Conservation (phyloP, 1,140 invertebrate species). For the Atta colombica region DNA sequence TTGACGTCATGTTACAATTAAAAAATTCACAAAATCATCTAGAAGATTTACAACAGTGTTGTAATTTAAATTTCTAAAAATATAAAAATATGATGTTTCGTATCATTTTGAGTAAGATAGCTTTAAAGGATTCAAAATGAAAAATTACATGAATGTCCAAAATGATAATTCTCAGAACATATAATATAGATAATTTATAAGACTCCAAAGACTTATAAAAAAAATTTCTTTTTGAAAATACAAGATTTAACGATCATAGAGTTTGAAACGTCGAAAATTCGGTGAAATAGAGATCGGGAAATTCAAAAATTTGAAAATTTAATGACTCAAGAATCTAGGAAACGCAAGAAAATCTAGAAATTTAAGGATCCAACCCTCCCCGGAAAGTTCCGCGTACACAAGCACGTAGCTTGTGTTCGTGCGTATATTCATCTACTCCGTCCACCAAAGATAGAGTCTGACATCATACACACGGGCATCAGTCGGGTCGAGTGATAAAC, state of each 20-base stretch:
- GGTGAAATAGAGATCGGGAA: background rate
- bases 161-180: background rate
- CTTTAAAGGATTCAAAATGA: background rate
- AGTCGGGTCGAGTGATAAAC: slow-evolving; percentile 75
- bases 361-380: background rate
- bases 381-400: background rate
- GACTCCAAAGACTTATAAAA: background rate
- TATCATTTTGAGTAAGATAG: background rate
- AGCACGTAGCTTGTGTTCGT: slow-evolving; percentile 17
- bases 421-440: slow-evolving; percentile 76
- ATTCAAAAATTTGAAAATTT: background rate
- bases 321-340: background rate
- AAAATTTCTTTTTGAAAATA: background rate
- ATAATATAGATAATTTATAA: background rate
- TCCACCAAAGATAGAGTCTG: slow-evolving; percentile 79
- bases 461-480: slow-evolving; percentile 78
- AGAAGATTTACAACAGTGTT: background rate
- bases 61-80: background rate
- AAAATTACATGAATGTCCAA: background rate
- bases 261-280: background rate
- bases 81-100: background rate
- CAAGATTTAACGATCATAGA: background rate
- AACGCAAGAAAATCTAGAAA: background rate
- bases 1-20: background rate
- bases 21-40: background rate